Evolutionary conservation across 2,113 vertebrate genomes (phyloP).

Genomic region (Oxyura jamaicensis): DNA sequence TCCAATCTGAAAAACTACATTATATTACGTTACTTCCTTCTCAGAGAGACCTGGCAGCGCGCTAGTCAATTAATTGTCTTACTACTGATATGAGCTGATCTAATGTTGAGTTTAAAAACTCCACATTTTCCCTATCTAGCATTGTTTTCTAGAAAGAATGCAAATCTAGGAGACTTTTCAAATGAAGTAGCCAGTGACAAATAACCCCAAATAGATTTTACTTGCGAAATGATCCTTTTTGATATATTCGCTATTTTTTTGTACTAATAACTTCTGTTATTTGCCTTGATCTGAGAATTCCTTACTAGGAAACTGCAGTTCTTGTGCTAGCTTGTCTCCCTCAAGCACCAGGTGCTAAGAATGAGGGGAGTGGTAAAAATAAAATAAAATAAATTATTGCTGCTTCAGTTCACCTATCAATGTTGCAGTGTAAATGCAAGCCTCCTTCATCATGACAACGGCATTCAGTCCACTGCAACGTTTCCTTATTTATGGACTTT

Average conservation of each 20-base stretch:
- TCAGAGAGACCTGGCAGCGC: neutral
- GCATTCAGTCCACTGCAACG: no score
- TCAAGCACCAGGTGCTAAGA: neutral
- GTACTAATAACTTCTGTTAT: neutral
- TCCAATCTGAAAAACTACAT: no score
- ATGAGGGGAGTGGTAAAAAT: neutral
- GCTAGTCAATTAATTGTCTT: neutral
- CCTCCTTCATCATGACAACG: neutral
- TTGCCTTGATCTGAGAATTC: neutral
- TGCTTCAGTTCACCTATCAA: neutral
- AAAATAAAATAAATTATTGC: no score
- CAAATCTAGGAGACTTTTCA: neutral
- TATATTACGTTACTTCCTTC: neutral
- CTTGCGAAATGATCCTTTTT: neutral
- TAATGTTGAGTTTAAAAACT: neutral
- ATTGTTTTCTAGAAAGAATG: neutral
- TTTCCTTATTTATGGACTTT: neutral
- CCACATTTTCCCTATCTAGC: neutral
- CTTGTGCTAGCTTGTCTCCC: neutral
- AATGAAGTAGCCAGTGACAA: neutral
- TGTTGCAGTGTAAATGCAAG: neutral
- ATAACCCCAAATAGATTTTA: neutral
- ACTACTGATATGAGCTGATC: neutral
- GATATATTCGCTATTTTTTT: neutral
- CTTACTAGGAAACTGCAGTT: neutral